Conservation (phyloP, 1,140 invertebrate genomes). For the Cyclargus thomasi region DNA sequence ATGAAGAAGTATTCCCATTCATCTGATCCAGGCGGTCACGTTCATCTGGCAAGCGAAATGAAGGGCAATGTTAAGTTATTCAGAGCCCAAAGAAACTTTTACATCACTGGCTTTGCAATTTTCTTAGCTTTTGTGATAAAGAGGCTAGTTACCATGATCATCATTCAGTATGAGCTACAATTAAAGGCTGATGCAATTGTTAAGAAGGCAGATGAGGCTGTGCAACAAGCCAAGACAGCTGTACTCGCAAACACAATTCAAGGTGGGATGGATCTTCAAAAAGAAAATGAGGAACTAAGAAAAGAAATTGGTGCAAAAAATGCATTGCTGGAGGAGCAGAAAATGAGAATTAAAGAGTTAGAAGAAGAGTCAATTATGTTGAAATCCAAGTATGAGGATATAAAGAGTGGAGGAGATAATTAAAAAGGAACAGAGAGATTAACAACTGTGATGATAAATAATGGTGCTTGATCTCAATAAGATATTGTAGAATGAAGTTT, state of each 20-base stretch:
- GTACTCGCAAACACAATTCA: constrained; percentile 36
- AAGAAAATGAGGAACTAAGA: constrained; percentile 35
- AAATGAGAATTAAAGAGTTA: constrained; percentile 38
- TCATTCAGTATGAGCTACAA: constrained; percentile 60
- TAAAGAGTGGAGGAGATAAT: constrained; percentile 36
- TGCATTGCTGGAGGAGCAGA: constrained; percentile 38
- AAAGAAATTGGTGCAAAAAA: constrained; percentile 39
- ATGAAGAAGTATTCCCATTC: constrained; percentile 61
- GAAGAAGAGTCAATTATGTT: constrained; percentile 47
- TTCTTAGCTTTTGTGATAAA: constrained; percentile 67
- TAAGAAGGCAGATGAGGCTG: constrained; percentile 54
- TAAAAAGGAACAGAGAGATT: constrained; percentile 19
- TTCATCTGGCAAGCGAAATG: constrained; percentile 52
- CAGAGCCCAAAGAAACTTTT: constrained; percentile 68
- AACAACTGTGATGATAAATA: background rate
- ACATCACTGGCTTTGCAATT: constrained; percentile 66
- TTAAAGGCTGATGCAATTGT: constrained; percentile 60
- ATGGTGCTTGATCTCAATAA: background rate
- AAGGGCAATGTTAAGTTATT: constrained; percentile 62
- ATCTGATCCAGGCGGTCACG: constrained; percentile 28
- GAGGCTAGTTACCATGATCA: constrained; percentile 58
- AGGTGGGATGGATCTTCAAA: constrained; percentile 16
- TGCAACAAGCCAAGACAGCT: constrained; percentile 47
- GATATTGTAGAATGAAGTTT: background rate
- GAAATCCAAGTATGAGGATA: constrained; percentile 46